Evolutionary conservation across 1,140 invertebrate species (phyloP), one percentile per base, ranked within the genome.

Genomic region (Phortica variegata): DNA sequence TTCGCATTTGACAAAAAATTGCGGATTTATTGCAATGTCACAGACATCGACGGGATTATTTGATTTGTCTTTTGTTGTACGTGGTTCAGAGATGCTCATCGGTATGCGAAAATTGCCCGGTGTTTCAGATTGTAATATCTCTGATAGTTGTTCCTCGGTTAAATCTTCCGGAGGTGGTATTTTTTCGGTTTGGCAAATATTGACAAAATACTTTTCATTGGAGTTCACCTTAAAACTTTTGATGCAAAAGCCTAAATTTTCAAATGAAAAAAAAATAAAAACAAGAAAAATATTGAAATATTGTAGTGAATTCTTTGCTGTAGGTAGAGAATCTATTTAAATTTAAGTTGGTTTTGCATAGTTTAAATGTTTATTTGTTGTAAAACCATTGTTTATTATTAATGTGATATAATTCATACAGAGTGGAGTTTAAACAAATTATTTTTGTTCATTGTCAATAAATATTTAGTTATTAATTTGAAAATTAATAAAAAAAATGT

Each of bases 81-180:
- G 86, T 36, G 87, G 82, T 66, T 87, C 84, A 1, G 90, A 91
- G 54, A 95, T 87, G 68, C 90, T 93, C 87, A 95, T 90, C 2
- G 93, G 92, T 34, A 95, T 84, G 41, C 86, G 78, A 71, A 86
- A 95, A 33, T 80, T 81, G 4, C 83, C 82, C 0, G 85, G 81
- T 45, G 86, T 83, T 42, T 91, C 85, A 2, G 87, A 85, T 47
- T 85, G 82, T 15, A 92, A 61, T 37, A 91, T 82, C 41, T 84
- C 77, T 40, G 86, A 66, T 1, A 95, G 77, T 65, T 91, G 82
- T 52, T 84, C 80, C 73, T 92, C 89, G 3, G 83, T 83, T 29
- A 94, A 84, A 57, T 95, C 88, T 65, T 86, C 81, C 2, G 93
- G 90, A 43, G 84, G 76, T 23, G 89, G 90, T 48, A 95, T 87